Percentiles rank a stretch among this genome's conserved stretches.
phyloP scores from a whole-genome alignment of 2,888 invertebrate species.

The Baronia brevicornis region DNA sequence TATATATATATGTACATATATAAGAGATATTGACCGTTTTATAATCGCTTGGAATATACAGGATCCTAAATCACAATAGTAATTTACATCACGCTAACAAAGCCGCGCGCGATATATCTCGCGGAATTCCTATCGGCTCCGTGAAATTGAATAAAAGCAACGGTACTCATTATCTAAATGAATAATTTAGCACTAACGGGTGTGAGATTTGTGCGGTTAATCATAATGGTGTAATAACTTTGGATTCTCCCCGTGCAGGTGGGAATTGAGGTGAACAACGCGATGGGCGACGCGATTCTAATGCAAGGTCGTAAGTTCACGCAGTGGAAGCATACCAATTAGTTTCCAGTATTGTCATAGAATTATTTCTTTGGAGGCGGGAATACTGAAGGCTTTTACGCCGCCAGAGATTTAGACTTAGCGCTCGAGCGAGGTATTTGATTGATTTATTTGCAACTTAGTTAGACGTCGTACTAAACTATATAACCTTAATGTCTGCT shows the following conservation, averaged over 20 bases:
- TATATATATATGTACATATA: too few species aligned
- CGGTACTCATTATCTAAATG: constrained; percentile 54
- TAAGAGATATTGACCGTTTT: too few species aligned
- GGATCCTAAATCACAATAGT: too few species aligned
- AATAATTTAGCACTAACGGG: constrained; percentile 45
- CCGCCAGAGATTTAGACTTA: constrained; percentile 8
- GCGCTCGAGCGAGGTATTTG: constrained; percentile 1
- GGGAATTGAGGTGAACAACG: constrained; percentile 12
- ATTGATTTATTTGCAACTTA: constrained; percentile 7
- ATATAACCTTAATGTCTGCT: too few species aligned
- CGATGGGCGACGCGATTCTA: constrained; percentile 24
- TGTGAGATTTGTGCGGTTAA: constrained; percentile 45
- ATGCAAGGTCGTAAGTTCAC: constrained; percentile 43
- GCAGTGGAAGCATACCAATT: constrained; percentile 26
- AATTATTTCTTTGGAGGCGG: constrained; percentile 19
- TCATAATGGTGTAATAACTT: constrained; percentile 48
- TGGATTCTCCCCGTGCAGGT: constrained; percentile 29
- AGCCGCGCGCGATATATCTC: too few species aligned
- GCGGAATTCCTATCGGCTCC: constrained; percentile 2
- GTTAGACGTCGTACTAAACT: too few species aligned
- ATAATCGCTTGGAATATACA: too few species aligned
- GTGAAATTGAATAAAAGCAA: constrained; percentile 52
- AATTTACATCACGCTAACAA: too few species aligned
- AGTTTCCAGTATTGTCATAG: constrained; percentile 26
- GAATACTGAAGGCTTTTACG: constrained; percentile 19